Base-by-base conservation (phyloP, 2,797 vertebrate genomes). In the Oreortyx pictus region DNA sequence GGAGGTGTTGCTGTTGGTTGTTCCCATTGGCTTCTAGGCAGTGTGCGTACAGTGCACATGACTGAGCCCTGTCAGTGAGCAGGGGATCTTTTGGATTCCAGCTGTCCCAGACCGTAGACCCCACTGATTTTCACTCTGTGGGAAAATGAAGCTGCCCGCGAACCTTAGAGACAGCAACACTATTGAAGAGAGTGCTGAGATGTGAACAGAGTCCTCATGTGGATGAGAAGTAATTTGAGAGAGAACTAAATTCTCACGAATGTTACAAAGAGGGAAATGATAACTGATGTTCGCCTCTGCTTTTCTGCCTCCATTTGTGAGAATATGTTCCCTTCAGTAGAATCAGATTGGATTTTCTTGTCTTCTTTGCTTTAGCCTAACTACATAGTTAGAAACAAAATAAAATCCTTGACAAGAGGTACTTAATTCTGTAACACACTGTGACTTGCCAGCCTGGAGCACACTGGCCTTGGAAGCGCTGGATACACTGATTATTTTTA, bases 281-380 rank as follows among this genome's bases (percentile, higher is more conserved):
- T 60, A 46, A 13, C 20, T 71, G 64, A 43, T 60, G 44, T 82
- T 72, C 70, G 80, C 56, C 60, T 93, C 86, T 57, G 50, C 70
- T 54, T 79, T 94, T 67, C 86, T 62, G 62, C 47, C 41, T 84
- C 66, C 15, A 0, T 52, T 57, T 80, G 25, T 71, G 71, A 88
- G 35, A 83, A 24, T 72, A 65, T 73, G 66, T 76, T 90, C 76
- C 82, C 93, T 90, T 89, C 52, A 66, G 89, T 81, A 92, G 87
- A 88, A 94, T 64, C 79, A 43, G 61, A 76, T 72, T 56, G 14
- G 15, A 1, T 79, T 84, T 90, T 78, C 71, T 78, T 87, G 29
- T 71, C 70, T 87, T 92, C 54, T 90, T 90, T 76, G 66, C 73
- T 24, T 89, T 92, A 86, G 18, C 79, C 33, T 83, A 64, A 72